These are phyloP conservation scores for Oscheius sp. DNA, from an alignment of 2,888 invertebrate genomes.

Conservation along the genomic window DNA sequence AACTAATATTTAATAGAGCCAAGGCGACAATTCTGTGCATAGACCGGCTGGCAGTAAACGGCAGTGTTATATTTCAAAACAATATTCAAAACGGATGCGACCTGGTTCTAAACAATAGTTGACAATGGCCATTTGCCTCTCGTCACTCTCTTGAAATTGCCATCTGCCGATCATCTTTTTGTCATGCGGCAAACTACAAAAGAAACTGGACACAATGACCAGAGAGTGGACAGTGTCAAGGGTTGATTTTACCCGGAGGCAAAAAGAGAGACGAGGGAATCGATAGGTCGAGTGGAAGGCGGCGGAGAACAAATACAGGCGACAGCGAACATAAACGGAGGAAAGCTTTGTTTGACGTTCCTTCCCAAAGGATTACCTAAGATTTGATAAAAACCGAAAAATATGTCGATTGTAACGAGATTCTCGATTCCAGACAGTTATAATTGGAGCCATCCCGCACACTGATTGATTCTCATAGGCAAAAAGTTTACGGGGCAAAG, in stretches of 20 bases:
- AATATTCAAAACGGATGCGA: constrained; percentile 6
- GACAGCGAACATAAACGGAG: constrained; percentile 37
- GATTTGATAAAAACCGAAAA: constrained; percentile 10
- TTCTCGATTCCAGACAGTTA: neutral
- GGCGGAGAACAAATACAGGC: constrained; percentile 37
- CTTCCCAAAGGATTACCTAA: constrained; percentile 27
- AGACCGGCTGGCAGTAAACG: constrained; percentile 3
- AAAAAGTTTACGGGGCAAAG: constrained; percentile 28
- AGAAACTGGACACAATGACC: no score
- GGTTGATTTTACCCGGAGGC: constrained; percentile 32
- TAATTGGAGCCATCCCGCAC: neutral
- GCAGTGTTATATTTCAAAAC: constrained; percentile 28
- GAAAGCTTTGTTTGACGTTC: constrained; percentile 22
- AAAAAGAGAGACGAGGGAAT: constrained; percentile 35
- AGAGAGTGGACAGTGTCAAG: constrained; percentile 8
- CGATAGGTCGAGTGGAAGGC: constrained; percentile 38
- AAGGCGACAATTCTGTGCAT: neutral
- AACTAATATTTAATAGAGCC: no score
- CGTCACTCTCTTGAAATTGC: no score
- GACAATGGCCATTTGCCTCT: no score
- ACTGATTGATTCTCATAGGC: constrained; percentile 20
- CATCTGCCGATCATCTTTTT: neutral
- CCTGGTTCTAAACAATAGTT: neutral
- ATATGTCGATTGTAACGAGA: no score
- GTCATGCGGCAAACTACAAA: neutral